These are phyloP conservation scores for Phortica magna DNA, from an alignment of 2,888 invertebrate genomes.

Conservation along the genomic window DNA sequence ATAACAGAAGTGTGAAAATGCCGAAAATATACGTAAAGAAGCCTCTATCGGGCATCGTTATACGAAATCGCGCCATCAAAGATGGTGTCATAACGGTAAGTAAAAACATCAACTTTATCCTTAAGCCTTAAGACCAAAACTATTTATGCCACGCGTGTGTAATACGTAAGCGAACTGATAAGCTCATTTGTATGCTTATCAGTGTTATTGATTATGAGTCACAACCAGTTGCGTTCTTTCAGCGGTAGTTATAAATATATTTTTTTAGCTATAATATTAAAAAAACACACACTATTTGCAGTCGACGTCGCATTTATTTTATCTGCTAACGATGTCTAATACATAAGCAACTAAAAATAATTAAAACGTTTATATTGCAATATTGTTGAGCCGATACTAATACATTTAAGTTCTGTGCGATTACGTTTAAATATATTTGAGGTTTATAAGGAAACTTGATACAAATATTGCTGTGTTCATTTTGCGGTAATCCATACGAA, in stretches of 20 bases:
- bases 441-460: too few species aligned
- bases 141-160: conserved; percentile 33
- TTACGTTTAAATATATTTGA: too few species aligned
- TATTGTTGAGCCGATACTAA: too few species aligned
- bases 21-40: conserved; percentile 80
- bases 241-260: not conserved
- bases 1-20: conserved; percentile 61
- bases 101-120: conserved; percentile 41
- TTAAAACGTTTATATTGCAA: too few species aligned
- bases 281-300: not conserved
- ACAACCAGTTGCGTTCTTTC: conserved; percentile 25
- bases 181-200: not conserved
- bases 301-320: too few species aligned
- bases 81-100: conserved; percentile 89
- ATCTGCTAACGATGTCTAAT: too few species aligned
- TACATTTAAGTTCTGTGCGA: too few species aligned
- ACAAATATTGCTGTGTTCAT: too few species aligned
- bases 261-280: not conserved
- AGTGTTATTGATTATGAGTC: conserved; percentile 12
- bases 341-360: too few species aligned
- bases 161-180: not conserved
- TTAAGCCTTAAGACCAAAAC: not conserved
- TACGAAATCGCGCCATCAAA: conserved; percentile 91
- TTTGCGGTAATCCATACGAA: too few species aligned
- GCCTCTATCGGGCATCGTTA: conserved; percentile 87